Evolutionary conservation across 2,888 invertebrate species (phyloP).

Genomic region (Podotricha telesiphe): DNA sequence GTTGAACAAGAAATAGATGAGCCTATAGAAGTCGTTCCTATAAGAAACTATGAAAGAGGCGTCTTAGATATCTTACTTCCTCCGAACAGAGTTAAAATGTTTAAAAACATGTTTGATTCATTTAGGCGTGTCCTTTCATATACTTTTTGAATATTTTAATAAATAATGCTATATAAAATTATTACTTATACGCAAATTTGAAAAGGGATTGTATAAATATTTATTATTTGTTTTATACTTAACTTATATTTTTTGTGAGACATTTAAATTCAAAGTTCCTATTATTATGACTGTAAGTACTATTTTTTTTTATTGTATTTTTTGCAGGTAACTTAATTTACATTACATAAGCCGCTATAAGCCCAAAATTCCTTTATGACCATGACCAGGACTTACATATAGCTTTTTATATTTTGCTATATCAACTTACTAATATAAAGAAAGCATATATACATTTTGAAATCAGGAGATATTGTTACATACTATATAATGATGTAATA

Average conservation of each 20-base stretch:
- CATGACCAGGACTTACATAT: no score
- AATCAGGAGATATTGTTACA: no score
- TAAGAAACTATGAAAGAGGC: constrained; percentile 56
- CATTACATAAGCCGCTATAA: no score
- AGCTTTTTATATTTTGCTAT: no score
- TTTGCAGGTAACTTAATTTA: no score
- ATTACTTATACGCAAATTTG: neutral
- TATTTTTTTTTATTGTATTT: neutral
- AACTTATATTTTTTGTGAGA: neutral
- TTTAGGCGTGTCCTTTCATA: constrained; percentile 60
- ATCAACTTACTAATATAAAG: no score
- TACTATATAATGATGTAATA: no score
- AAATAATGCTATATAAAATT: constrained; percentile 1
- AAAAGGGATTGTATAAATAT: neutral
- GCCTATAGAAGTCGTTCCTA: constrained; percentile 50
- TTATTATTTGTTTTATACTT: neutral
- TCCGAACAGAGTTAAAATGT: constrained; percentile 58
- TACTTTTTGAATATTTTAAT: constrained; percentile 56
- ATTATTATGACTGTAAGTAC: neutral
- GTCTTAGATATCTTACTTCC: constrained; percentile 68
- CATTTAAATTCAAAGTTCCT: neutral
- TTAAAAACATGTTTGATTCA: constrained; percentile 63
- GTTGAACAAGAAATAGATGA: constrained; percentile 49
- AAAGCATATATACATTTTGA: no score
- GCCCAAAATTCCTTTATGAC: no score